Conservation (phyloP, 2,797 vertebrate species). For the Apodemus agrarius region DNA sequence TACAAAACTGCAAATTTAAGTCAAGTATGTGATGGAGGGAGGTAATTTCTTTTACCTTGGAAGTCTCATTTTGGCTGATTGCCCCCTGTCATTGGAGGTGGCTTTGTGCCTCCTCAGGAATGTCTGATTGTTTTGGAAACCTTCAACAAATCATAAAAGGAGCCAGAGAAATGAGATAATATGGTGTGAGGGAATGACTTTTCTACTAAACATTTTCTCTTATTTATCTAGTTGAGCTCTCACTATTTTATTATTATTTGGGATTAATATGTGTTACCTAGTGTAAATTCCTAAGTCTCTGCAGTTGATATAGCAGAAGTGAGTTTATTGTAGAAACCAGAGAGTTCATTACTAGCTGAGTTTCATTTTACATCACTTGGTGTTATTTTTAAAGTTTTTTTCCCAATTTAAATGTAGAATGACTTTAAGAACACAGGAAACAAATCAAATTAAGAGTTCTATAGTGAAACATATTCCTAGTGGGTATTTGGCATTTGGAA, state of each 20-base stretch:
- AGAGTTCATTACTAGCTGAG: constrained; percentile 62
- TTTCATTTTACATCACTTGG: constrained; percentile 38
- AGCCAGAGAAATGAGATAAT: constrained; percentile 56
- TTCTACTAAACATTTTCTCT: constrained; percentile 73
- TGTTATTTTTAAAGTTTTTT: constrained; percentile 9
- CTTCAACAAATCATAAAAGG: constrained; percentile 36
- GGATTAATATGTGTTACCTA: constrained; percentile 65
- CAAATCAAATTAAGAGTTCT: constrained; percentile 22
- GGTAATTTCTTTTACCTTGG: constrained; percentile 51
- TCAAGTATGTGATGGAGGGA: constrained; percentile 40
- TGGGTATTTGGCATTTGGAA: neutral
- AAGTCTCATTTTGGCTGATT: constrained; percentile 57
- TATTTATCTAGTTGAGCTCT: constrained; percentile 75
- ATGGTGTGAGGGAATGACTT: constrained; percentile 12
- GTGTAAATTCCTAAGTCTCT: constrained; percentile 73
- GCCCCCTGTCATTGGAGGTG: constrained; percentile 34
- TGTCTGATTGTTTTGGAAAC: constrained; percentile 68
- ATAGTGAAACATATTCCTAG: neutral
- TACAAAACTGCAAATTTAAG: neutral
- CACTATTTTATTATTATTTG: constrained; percentile 78
- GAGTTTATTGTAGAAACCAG: constrained; percentile 70
- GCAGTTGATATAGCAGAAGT: constrained; percentile 69
- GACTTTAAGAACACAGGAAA: neutral
- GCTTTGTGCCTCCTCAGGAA: neutral
- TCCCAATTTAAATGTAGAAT: constrained; percentile 26